Evolutionary conservation across 2,888 invertebrate species (phyloP), one percentile per base, ranked within the genome.

Genomic region (Orgyia antiqua): DNA sequence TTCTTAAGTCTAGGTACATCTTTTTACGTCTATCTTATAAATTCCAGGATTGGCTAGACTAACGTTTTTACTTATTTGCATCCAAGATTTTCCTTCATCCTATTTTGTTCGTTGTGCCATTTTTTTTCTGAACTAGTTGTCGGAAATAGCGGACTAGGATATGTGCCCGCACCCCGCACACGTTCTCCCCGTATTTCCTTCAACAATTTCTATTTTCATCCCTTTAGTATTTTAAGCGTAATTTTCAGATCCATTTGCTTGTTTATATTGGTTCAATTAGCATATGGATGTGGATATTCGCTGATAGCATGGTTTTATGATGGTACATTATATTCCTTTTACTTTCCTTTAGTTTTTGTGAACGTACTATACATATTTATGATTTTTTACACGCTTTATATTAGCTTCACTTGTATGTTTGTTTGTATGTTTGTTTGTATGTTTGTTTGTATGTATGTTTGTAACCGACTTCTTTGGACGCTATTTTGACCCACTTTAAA

Each of bases 51-150:
- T 84, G 83, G 84, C 70, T 78, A 61, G 78, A 83, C 75, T 84
- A 84, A 79, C 70, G 49, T 41, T 46, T 42, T 31, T 27, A 54
- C 52, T 67, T 70, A 15, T 15, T 71, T 65, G 62, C 62, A 63
- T 58, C 62, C 56, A 54, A 47, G 37, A 53, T 55, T 50, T 45
- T 37, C 40, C 39, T 51, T 49, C 54, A 47, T 50, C 37, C 62
- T 58, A 59, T 64, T 71, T 78, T 75, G 80, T 69, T 84, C 83
- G 80, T 84, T 86, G 84, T 86, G 84, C 79, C 83, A 84, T 86
- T 83, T 80, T 56, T 50, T 51, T 43, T 23, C 10, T 30, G 43
- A 51, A 49, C 45, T 73, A 58, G 56, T 73, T 60, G 40, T 50
- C 28, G 64, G 52, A 55, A 45, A 38, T 33, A 35, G 30, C 57